These are phyloP conservation scores for Polymixis lichenea DNA, from an alignment of 2,888 invertebrate species.

Conservation along the genomic window DNA sequence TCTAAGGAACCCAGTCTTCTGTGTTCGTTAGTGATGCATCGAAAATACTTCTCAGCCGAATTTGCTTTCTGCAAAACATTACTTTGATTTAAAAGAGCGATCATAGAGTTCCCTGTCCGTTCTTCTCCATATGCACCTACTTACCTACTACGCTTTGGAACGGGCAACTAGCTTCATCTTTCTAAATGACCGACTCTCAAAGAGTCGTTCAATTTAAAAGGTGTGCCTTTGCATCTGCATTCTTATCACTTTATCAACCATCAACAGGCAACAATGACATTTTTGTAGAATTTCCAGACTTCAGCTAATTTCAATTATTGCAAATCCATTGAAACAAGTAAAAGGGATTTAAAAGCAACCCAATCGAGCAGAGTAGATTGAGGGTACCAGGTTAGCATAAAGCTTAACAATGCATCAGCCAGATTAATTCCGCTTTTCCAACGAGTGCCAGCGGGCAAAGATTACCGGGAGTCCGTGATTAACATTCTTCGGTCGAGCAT, in stretches of 20 bases:
- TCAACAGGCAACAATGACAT: neutral
- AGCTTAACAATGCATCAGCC: slow-evolving; percentile 40
- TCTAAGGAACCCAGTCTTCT: too few relatives aligned
- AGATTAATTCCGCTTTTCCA: slow-evolving; percentile 40
- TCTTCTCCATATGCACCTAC: neutral
- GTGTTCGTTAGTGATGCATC: too few relatives aligned
- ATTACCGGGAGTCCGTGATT: slow-evolving; percentile 38
- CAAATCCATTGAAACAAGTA: neutral
- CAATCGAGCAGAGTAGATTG: slow-evolving; percentile 27
- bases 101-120: neutral
- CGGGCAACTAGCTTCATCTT: neutral
- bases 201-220: neutral
- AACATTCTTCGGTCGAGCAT: slow-evolving; percentile 44
- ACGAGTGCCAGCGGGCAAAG: slow-evolving; percentile 12
- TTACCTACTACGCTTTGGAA: neutral
- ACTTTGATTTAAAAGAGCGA: neutral
- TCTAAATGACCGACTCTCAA: neutral
- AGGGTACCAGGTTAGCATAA: slow-evolving; percentile 55
- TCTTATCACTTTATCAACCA: neutral
- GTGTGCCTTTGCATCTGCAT: neutral
- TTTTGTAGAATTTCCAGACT: neutral
- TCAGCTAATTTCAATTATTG: slow-evolving; percentile 11
- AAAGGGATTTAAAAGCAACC: slow-evolving; percentile 28
- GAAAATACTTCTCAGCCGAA: neutral
- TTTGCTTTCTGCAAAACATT: neutral